Base-by-base conservation (phyloP, 2,113 vertebrate species). In the Cinclus cinclus region DNA sequence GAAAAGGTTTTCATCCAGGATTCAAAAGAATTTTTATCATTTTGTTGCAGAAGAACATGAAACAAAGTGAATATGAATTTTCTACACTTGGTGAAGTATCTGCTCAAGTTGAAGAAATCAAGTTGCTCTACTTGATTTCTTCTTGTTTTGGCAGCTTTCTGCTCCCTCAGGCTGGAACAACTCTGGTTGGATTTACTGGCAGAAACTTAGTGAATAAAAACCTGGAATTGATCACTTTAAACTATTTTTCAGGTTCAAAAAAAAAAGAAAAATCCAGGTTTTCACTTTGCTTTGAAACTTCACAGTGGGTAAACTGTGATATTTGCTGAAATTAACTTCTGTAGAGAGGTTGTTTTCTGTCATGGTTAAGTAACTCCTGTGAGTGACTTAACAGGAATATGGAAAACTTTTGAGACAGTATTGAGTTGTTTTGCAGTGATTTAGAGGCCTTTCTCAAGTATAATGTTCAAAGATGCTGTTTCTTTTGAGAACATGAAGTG, bases 101-200 rank as follows among this genome's bases (percentile, higher is more conserved):
- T 84, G 53, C n/a, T 94, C 65, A 68, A 78, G 60, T 75, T 74
- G 87, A 96, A 95, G 84, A 87, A 94, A 93, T 91, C 84, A 89
- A 81, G 95, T 87, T 73, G n/a, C 17, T 53, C 2, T 67, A 35
- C 82, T 96, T 95, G 83, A 91, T 97, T 92, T 94, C 92, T 95
- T 95, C 59, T 88, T 89, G 84, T 87, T 94, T 89, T 87, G 60
- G 47, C 49, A 80, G 41, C 42, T 89, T 89, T 90, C 55, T 80
- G 22, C 87, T 90, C 89, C 60, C 71, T 90, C 91, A 86, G 91
- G 67, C 86, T 95, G 91, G 71, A 86, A 80, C 80, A 95, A 58
- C 83, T 91, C 50, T 58, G 83, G 15, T 92, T 87, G 44, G 52
- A 15, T 55, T 82, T 71, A 47, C 74, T 79, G 60, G 16, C 49